These are phyloP conservation scores for Sylvilagus bachmani DNA, from an alignment of 2,113 vertebrate genomes.

Conservation along the genomic window DNA sequence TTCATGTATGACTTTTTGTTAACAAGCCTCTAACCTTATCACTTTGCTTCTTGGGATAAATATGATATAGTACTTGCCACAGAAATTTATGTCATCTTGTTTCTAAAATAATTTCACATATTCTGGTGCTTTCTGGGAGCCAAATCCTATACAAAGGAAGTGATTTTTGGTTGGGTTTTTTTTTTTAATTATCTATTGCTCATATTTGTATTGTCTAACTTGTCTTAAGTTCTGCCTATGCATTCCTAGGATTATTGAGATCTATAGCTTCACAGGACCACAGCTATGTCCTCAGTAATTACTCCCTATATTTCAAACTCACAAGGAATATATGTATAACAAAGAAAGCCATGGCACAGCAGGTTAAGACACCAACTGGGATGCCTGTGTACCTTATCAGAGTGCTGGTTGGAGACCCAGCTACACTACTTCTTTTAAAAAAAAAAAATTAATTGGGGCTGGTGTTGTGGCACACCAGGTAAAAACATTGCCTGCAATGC, in stretches of 20 bases:
- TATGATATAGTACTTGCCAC: background rate
- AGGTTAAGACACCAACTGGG: too few relatives aligned
- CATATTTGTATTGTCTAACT: background rate
- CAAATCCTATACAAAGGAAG: conserved; percentile 12
- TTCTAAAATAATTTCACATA: conserved; percentile 3
- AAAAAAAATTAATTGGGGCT: background rate
- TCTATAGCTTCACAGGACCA: background rate
- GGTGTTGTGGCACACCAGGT: too few relatives aligned
- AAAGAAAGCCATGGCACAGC: background rate
- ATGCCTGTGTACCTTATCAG: too few relatives aligned
- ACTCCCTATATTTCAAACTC: conserved; percentile 3
- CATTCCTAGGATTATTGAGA: conserved; percentile 26
- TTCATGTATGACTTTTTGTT: conserved; percentile 3
- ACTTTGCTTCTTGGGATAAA: conserved; percentile 20
- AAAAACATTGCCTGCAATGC: too few relatives aligned
- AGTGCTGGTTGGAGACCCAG: too few relatives aligned
- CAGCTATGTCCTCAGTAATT: conserved; percentile 1
- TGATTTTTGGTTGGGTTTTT: background rate
- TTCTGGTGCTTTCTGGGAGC: background rate
- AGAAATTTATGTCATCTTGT: background rate
- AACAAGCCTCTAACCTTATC: background rate
- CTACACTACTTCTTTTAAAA: too few relatives aligned
- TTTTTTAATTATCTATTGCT: background rate
- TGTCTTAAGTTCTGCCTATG: background rate
- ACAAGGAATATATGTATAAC: background rate